Evolutionary conservation across 1,140 invertebrate genomes (phyloP).

Genomic region (Meloidogyne exigua): DNA sequence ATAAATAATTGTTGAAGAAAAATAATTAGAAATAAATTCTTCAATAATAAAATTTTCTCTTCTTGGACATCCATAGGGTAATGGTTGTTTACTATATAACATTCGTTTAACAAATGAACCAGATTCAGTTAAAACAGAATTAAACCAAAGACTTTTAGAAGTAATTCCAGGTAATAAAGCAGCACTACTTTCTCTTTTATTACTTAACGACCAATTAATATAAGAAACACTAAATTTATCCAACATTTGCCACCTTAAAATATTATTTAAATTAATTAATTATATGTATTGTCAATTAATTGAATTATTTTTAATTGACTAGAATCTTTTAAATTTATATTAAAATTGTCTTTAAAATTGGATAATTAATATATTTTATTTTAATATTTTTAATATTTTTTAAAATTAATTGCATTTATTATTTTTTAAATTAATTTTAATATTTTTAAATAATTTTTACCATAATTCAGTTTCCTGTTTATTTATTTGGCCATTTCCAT

Average conservation of each 20-base stretch:
- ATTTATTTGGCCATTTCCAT: slow-evolving; percentile 12
- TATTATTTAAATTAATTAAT: neutral
- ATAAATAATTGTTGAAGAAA: neutral
- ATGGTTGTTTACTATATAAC: neutral
- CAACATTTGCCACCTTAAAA: slow-evolving; percentile 18
- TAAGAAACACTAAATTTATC: slow-evolving; percentile 27
- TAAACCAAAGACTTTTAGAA: neutral
- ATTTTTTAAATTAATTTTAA: too few relatives aligned
- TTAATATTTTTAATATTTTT: neutral
- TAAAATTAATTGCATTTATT: neutral
- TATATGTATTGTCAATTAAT: too few relatives aligned
- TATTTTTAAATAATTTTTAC: neutral
- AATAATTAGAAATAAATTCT: neutral
- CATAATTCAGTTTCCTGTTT: slow-evolving; percentile 10
- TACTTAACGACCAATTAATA: slow-evolving; percentile 24
- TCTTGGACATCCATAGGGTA: slow-evolving; percentile 6
- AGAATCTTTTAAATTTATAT: too few relatives aligned
- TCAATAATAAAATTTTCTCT: neutral
- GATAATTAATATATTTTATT: neutral
- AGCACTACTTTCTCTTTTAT: slow-evolving; percentile 13
- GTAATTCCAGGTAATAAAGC: neutral
- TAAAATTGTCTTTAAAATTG: too few relatives aligned
- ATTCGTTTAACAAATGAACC: slow-evolving; percentile 20
- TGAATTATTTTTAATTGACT: too few relatives aligned
- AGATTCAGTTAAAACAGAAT: slow-evolving; percentile 16